These are phyloP conservation scores for Lucilia cuprina DNA, from an alignment of 1,140 invertebrate genomes.

Conservation along the genomic window DNA sequence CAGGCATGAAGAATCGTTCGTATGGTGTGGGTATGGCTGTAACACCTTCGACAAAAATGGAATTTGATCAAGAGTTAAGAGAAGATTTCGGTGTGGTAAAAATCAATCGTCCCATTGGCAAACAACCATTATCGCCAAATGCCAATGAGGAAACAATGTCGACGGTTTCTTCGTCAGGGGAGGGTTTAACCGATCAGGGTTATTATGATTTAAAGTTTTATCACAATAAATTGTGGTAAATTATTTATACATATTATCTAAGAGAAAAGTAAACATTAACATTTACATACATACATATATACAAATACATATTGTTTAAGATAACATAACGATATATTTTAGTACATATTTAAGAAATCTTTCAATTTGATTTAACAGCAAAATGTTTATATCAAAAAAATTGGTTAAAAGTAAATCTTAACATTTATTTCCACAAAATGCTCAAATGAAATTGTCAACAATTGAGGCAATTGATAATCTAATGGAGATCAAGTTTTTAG, in stretches of 20 bases:
- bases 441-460: no score
- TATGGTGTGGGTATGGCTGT: slow-evolving; percentile 59
- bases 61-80: slow-evolving; percentile 56
- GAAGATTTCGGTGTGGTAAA: slow-evolving; percentile 59
- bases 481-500: no score
- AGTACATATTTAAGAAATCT: background rate
- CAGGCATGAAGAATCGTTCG: slow-evolving; percentile 60
- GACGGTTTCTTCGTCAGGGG: slow-evolving; percentile 46
- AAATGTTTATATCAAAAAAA: no score
- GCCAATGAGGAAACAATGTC: slow-evolving; percentile 49
- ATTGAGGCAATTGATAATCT: no score
- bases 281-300: no score
- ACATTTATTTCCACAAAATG: no score
- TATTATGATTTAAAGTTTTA: slow-evolving; percentile 72
- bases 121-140: slow-evolving; percentile 44
- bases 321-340: background rate
- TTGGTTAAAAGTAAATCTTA: no score
- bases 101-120: slow-evolving; percentile 57
- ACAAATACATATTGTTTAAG: no score
- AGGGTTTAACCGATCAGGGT: slow-evolving; percentile 66
- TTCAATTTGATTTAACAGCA: background rate
- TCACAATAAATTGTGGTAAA: slow-evolving; percentile 71
- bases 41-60: slow-evolving; percentile 58
- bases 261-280: background rate
- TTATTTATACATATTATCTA: background rate